These are phyloP conservation scores for Oscheius sp. DNA, from an alignment of 2,888 invertebrate genomes.

Conservation along the genomic window DNA sequence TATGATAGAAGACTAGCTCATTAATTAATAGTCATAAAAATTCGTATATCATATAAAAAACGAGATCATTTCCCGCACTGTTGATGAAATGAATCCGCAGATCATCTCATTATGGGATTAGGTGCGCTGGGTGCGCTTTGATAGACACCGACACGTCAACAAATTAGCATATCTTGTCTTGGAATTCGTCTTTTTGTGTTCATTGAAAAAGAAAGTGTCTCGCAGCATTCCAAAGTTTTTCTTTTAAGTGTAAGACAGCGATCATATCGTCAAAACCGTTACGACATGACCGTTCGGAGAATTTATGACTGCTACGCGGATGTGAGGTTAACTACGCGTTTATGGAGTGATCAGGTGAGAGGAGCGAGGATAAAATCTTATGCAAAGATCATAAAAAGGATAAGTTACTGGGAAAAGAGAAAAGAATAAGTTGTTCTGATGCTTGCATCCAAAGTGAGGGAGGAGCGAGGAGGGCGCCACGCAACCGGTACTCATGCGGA, in stretches of 20 bases:
- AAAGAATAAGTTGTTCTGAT: background rate
- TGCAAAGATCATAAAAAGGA: background rate
- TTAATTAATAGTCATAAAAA: no score
- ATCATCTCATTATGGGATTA: slow-evolving; percentile 30
- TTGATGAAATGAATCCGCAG: slow-evolving; percentile 27
- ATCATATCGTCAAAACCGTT: slow-evolving; percentile 25
- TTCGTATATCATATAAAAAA: no score
- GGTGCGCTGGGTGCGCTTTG: slow-evolving; percentile 27
- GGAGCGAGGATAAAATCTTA: background rate
- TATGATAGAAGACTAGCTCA: no score
- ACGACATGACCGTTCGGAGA: slow-evolving; percentile 16
- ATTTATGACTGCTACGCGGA: slow-evolving; percentile 16
- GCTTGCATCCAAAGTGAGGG: background rate
- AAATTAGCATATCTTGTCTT: slow-evolving; percentile 26
- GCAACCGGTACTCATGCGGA: slow-evolving; percentile 31
- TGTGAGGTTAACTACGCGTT: slow-evolving; percentile 25
- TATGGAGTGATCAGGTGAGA: slow-evolving; percentile 21
- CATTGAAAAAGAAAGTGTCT: background rate
- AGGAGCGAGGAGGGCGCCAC: slow-evolving; percentile 27
- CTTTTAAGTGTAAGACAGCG: background rate
- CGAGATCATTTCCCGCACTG: slow-evolving; percentile 26
- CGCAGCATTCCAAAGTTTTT: background rate
- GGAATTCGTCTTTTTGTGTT: no score
- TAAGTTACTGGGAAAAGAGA: background rate
- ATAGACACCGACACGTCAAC: slow-evolving; percentile 14